Evolutionary conservation across 2,888 invertebrate genomes (phyloP).

Genomic region (Metopia argyrocephala): DNA sequence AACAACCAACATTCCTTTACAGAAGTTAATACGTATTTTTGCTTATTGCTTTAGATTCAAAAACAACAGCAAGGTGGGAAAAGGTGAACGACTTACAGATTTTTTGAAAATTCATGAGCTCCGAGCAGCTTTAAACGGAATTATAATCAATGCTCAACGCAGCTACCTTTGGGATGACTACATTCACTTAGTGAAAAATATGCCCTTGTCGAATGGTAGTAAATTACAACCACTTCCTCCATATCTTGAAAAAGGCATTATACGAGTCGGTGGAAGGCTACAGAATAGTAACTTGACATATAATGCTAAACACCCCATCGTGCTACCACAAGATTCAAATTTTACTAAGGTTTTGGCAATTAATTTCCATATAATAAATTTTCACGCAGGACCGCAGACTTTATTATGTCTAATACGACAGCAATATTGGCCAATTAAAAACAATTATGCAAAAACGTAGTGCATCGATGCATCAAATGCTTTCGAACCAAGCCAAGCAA

Average conservation of each 20-base stretch:
- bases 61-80: background rate
- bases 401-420: constrained; percentile 7
- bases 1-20: background rate
- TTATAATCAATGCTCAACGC: too few relatives aligned
- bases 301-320: constrained; percentile 9
- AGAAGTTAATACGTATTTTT: constrained; percentile 8
- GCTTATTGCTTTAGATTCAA: constrained; percentile 2
- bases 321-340: constrained; percentile 8
- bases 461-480: constrained; percentile 13
- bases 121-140: too few relatives aligned
- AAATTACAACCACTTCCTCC: background rate
- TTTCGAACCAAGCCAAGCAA: constrained; percentile 19
- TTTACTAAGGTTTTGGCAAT: background rate
- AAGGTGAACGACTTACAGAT: background rate
- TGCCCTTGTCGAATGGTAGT: background rate
- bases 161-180: too few relatives aligned
- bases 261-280: background rate
- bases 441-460: background rate
- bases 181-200: too few relatives aligned
- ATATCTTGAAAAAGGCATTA: background rate
- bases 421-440: constrained; percentile 20
- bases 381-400: constrained; percentile 22
- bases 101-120: too few relatives aligned
- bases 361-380: background rate
- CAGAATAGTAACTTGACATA: background rate